phyloP scores from a whole-genome alignment of 2,113 vertebrate species.

The Trematomus loennbergii region DNA sequence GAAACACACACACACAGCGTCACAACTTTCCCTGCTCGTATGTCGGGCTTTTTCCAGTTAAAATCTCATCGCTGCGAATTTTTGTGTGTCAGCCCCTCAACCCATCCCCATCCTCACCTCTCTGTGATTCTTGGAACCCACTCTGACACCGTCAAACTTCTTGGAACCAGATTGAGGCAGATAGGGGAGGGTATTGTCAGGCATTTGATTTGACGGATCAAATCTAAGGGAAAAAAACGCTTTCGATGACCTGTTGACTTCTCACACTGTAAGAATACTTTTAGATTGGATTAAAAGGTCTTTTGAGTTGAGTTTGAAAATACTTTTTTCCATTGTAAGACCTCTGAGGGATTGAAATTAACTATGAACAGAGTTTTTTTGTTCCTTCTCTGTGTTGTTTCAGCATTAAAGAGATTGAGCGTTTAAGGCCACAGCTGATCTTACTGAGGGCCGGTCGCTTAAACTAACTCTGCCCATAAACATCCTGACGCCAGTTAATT shows the following conservation, averaged over 20 bases:
- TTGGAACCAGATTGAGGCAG: slow-evolving; percentile 44
- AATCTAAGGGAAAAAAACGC: slow-evolving; percentile 6
- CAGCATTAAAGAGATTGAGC: slow-evolving; percentile 63
- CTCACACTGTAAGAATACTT: slow-evolving; percentile 12
- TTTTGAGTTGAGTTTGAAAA: slow-evolving; percentile 42
- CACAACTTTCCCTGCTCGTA: slow-evolving; percentile 3
- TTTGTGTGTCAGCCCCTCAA: slow-evolving; percentile 8
- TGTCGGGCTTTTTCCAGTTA: slow-evolving; percentile 31
- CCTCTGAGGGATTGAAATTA: slow-evolving; percentile 33
- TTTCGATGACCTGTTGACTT: slow-evolving; percentile 40
- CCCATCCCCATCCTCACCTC: slow-evolving; percentile 52
- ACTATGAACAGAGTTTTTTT: slow-evolving; percentile 33
- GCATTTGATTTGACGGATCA: not conserved
- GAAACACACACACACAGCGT: slow-evolving; percentile 7
- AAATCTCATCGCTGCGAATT: slow-evolving; percentile 22
- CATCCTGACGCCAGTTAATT: slow-evolving; percentile 85
- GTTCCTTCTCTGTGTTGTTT: slow-evolving; percentile 53
- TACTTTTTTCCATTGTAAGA: slow-evolving; percentile 9
- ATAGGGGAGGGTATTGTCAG: slow-evolving; percentile 20
- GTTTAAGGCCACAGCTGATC: slow-evolving; percentile 75
- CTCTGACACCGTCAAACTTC: slow-evolving; percentile 49
- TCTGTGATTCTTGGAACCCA: slow-evolving; percentile 53
- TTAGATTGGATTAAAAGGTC: slow-evolving; percentile 21
- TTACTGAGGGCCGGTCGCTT: slow-evolving; percentile 76
- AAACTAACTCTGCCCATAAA: slow-evolving; percentile 84